Base-by-base conservation (phyloP, 2,888 invertebrate genomes). In the Eupithecia insigniata region DNA sequence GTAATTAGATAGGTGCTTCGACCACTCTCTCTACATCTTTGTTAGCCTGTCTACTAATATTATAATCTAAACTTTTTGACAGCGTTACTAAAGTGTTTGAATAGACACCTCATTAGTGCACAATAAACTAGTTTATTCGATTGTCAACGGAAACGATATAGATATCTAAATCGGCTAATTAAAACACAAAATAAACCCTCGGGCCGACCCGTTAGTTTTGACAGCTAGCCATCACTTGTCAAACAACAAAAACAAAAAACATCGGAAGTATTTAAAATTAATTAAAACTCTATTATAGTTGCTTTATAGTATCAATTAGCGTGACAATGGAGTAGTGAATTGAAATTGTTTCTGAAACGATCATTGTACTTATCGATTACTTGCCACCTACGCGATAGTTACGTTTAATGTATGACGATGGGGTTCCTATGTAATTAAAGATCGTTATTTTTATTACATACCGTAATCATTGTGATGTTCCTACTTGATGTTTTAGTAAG, bases 221-320 rank as follows among this genome's bases (percentile, higher is more conserved):
- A 90, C 88, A 88, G 76, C 80, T 58, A 62, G 39, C 81, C 79
- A 84, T 87, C 85, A 85, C 81, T 85, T 86, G n/a, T n/a, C n/a
- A n/a, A 51, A 87, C 6, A 34, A 10, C 1, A 10, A 34, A 34
- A 85, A 83, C 82, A 80, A n/a, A n/a, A n/a, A 81, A 77, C 81
- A 78, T 82, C 83, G 83, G 81, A 87, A 76, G 81, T 83, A 84
- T 85, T 82, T 88, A 84, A 84, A 88, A 89, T 88, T 87, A 90
- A 91, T 91, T 89, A 89, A 67, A 76, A 84, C 81, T 82, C 77
- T 82, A 80, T 87, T 88, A 87, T 84, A 83, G 84, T 85, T 66
- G 88, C 87, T 64, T 7, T 84, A 85, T 82, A 79, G 79, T 83
- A 88, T 89, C 89, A 85, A 91, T 92, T 90, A 90, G 83, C 86